A percentile compares a stretch with the other conserved stretches of the same genome.
Evolutionary conservation across 2,888 invertebrate genomes (phyloP).

Genomic region (Xylota sylvarum): DNA sequence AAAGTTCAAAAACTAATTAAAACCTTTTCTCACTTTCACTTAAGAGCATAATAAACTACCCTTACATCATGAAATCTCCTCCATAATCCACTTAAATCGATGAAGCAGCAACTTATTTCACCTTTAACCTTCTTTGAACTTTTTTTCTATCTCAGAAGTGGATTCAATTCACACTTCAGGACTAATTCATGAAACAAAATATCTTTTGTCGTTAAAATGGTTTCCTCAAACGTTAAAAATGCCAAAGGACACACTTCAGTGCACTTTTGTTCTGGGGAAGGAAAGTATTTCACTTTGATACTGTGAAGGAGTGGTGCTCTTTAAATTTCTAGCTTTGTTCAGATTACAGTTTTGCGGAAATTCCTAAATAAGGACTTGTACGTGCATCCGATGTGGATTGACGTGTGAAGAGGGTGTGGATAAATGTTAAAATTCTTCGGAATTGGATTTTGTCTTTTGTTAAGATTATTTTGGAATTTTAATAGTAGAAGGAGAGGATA

Average conservation of each 20-base stretch:
- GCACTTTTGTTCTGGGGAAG: background rate
- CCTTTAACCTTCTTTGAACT: slow-evolving; percentile 29
- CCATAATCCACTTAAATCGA: slow-evolving; percentile 5
- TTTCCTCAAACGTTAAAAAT: slow-evolving; percentile 30
- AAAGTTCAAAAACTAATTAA: background rate
- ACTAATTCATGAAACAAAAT: slow-evolving; percentile 20
- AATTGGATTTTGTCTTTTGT: background rate
- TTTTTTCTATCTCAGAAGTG: slow-evolving; percentile 10
- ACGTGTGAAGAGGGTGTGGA: slow-evolving; percentile 24
- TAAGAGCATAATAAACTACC: background rate
- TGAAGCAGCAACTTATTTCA: background rate
- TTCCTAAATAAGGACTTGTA: slow-evolving; percentile 33
- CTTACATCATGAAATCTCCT: background rate
- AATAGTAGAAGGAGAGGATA: background rate
- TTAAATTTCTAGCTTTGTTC: slow-evolving; percentile 6
- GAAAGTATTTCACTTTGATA: slow-evolving; percentile 8
- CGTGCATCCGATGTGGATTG: slow-evolving; percentile 65
- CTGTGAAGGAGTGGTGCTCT: slow-evolving; percentile 8
- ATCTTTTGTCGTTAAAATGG: slow-evolving; percentile 35
- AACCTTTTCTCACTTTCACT: background rate
- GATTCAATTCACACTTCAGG: slow-evolving; percentile 37
- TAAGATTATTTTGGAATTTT: background rate
- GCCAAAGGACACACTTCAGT: slow-evolving; percentile 46
- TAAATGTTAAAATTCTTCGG: background rate
- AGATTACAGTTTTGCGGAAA: slow-evolving; percentile 38